These are phyloP conservation scores for Sepiola atlantica DNA, from an alignment of 2,888 invertebrate genomes.

Conservation along the genomic window DNA sequence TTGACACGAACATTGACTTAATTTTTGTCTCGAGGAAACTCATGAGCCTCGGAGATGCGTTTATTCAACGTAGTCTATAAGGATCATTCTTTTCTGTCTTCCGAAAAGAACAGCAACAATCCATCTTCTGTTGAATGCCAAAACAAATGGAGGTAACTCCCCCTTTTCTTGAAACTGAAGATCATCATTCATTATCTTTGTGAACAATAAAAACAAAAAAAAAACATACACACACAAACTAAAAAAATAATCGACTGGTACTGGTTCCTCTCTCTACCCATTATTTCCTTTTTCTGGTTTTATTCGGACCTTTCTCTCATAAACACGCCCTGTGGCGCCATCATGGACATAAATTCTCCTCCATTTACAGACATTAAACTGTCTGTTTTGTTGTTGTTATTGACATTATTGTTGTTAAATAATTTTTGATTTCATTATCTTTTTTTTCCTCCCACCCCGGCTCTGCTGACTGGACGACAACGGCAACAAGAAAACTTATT, in stretches of 20 bases:
- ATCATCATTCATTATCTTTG: background rate
- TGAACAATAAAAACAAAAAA: background rate
- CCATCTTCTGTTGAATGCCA: background rate
- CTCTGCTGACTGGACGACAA: background rate
- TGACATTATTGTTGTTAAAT: background rate
- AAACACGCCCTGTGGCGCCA: background rate
- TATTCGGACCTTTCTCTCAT: background rate
- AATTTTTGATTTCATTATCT: background rate
- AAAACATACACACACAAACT: background rate
- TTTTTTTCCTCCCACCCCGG: background rate
- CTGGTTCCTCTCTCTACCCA: background rate
- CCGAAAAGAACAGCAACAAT: background rate
- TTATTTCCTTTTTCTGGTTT: background rate
- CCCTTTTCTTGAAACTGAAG: background rate
- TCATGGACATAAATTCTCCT: background rate
- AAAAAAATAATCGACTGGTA: background rate
- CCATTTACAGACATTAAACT: background rate
- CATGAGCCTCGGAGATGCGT: background rate
- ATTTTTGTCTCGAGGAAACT: background rate
- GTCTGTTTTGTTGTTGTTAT: background rate
- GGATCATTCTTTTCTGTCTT: background rate
- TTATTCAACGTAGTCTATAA: background rate
- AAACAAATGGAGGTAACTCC: background rate
- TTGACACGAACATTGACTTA: background rate
- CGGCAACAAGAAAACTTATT: background rate